Evolutionary conservation across 2,888 invertebrate species (phyloP).

Genomic region (Torymus auratus): DNA sequence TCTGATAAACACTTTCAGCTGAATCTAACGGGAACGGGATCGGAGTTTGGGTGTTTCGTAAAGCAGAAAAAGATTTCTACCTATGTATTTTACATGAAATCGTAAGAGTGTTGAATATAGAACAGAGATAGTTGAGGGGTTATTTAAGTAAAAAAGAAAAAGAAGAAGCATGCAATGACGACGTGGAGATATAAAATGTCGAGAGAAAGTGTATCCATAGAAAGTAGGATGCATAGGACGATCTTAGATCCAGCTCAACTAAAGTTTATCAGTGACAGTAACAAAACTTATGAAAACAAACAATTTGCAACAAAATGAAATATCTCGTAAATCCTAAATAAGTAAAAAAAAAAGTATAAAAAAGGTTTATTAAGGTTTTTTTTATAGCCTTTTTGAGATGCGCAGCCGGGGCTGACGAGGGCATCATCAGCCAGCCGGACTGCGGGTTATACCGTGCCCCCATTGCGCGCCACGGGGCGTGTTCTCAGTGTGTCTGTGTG

Average conservation of each 20-base stretch:
- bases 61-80: background rate
- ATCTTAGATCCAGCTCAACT: conserved; percentile 56
- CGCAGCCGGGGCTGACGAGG: conserved; percentile 74
- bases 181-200: conserved; percentile 1
- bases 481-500: no score
- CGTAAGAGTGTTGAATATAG: background rate
- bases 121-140: background rate
- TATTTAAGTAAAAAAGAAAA: conserved; percentile 13
- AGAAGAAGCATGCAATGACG: conserved; percentile 38
- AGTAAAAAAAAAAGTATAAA: conserved; percentile 65
- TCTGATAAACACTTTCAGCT: conserved; percentile 50
- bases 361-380: conserved; percentile 70
- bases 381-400: conserved; percentile 72
- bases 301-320: conserved; percentile 60
- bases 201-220: conserved; percentile 1
- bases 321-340: conserved; percentile 66
- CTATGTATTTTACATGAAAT: background rate
- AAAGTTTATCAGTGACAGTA: conserved; percentile 30
- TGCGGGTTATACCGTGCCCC: conserved; percentile 73
- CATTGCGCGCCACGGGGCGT: conserved; percentile 75
- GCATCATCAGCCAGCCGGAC: conserved; percentile 70
- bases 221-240: background rate
- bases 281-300: conserved; percentile 5
- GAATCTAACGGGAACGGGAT: conserved; percentile 47
- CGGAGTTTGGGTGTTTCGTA: conserved; percentile 5